Percentiles rank a stretch among this genome's conserved stretches.
These are phyloP conservation scores for Penaeus monodon DNA, from an alignment of 2,888 invertebrate genomes.

Conservation along the genomic window DNA sequence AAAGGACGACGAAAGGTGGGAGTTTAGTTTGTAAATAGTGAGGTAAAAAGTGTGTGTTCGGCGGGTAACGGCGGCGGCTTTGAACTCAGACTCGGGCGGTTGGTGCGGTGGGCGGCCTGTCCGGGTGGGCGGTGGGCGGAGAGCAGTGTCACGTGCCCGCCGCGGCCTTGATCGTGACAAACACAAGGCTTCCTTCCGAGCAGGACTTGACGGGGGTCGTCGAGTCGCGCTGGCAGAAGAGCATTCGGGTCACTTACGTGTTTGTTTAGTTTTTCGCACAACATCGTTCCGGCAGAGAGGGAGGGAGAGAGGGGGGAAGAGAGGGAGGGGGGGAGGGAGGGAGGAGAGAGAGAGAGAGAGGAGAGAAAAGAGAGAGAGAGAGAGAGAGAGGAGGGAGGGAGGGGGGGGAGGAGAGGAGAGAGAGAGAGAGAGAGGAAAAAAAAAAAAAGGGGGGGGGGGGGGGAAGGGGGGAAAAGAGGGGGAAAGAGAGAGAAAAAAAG, in stretches of 20 bases:
- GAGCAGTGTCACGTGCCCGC: background rate
- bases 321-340: no score
- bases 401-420: background rate
- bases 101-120: background rate
- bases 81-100: background rate
- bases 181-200: background rate
- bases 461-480: background rate
- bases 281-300: no score
- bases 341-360: no score
- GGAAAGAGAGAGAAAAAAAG: no score
- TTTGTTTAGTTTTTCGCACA: no score
- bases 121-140: background rate
- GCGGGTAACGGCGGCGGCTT: conserved; percentile 13
- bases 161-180: conserved; percentile 4
- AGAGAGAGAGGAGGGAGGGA: no score
- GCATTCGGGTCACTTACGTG: no score
- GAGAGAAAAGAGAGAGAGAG: no score
- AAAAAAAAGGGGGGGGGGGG: background rate
- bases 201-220: no score
- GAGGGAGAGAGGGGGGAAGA: no score
- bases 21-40: conserved; percentile 41
- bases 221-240: no score
- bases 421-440: background rate
- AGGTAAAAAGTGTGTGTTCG: conserved; percentile 18
- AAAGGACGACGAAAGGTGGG: conserved; percentile 26